A percentile compares a stretch with the other conserved stretches of the same genome.
phyloP scores from a whole-genome alignment of 1,140 invertebrate species.

The Globodera ellingtonae region DNA sequence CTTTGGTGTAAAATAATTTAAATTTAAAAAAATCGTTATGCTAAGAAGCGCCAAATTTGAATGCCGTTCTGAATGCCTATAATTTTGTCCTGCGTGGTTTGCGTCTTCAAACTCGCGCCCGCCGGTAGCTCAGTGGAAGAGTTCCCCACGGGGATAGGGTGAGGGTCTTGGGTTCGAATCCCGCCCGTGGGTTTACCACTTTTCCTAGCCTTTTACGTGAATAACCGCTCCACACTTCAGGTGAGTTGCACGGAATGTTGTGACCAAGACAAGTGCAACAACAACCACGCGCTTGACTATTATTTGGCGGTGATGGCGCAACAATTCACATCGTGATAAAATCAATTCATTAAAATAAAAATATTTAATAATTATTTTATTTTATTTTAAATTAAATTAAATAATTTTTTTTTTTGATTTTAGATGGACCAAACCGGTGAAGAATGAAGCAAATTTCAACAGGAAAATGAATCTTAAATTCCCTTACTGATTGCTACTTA shows the following conservation, averaged over 20 bases:
- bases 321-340: conserved; percentile 19
- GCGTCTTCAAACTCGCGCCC: too few relatives aligned
- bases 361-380: background rate
- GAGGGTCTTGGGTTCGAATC: too few relatives aligned
- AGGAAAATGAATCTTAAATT: conserved; percentile 22
- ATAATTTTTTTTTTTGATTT: background rate
- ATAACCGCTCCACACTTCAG: background rate
- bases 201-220: background rate
- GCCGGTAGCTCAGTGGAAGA: too few relatives aligned
- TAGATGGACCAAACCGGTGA: conserved; percentile 26
- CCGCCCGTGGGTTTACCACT: too few relatives aligned
- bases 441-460: conserved; percentile 29
- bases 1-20: too few relatives aligned
- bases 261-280: conserved; percentile 31
- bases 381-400: background rate
- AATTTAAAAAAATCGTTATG: too few relatives aligned
- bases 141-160: background rate
- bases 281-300: conserved; percentile 26
- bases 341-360: background rate
- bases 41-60: too few relatives aligned
- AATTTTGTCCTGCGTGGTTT: too few relatives aligned
- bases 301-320: conserved; percentile 24
- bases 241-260: conserved; percentile 36
- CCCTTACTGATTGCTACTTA: conserved; percentile 12
- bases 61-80: too few relatives aligned